Conservation (phyloP, 2,888 invertebrate genomes). For the Ptycholaimellus sp. region DNA sequence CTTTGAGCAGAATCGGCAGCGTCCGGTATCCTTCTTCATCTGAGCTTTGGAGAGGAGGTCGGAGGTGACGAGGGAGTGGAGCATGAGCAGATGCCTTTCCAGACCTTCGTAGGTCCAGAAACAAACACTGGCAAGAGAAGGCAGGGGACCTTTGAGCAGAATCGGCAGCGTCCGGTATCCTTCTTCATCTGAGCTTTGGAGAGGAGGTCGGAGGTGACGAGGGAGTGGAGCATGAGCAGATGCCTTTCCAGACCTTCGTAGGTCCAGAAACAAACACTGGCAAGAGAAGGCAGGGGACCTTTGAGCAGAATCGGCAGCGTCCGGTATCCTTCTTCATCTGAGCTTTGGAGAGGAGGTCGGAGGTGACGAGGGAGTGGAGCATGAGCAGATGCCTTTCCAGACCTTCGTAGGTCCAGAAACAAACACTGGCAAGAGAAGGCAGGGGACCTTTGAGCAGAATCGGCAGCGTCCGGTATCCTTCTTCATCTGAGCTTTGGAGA, state of each 20-base stretch:
- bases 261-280: too few species aligned
- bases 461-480: constrained; percentile 82
- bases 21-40: constrained; percentile 70
- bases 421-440: too few species aligned
- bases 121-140: too few species aligned
- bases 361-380: constrained; percentile 74
- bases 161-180: constrained; percentile 75
- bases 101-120: constrained; percentile 92
- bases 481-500: constrained; percentile 76
- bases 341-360: constrained; percentile 80
- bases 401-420: constrained; percentile 93
- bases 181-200: constrained; percentile 79
- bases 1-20: constrained; percentile 79
- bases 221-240: constrained; percentile 68
- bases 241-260: constrained; percentile 86
- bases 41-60: constrained; percentile 88
- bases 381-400: constrained; percentile 76
- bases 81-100: constrained; percentile 72
- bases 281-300: too few species aligned
- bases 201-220: constrained; percentile 83
- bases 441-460: constrained; percentile 77
- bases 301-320: constrained; percentile 74
- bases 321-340: constrained; percentile 81
- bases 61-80: constrained; percentile 75
- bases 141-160: constrained; percentile 83